Percentiles rank a stretch among this genome's conserved stretches.
Conservation (phyloP, 2,797 vertebrate genomes). For the Hephaestus fuliginosus region DNA sequence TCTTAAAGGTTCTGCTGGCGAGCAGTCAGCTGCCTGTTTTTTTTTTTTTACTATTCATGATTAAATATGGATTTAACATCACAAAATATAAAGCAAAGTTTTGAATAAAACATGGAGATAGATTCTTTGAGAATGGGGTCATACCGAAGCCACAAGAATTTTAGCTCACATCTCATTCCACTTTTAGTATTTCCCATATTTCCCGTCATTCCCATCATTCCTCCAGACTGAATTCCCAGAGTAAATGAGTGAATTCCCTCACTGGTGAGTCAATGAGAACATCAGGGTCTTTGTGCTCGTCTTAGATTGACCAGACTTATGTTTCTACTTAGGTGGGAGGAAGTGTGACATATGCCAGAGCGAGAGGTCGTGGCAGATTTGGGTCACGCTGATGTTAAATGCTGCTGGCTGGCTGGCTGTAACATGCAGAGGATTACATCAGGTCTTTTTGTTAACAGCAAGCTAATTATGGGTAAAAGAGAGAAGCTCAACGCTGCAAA, state of each 20-base stretch:
- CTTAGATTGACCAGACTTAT: conserved; percentile 50
- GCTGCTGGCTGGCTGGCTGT: conserved; percentile 49
- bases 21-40: background rate
- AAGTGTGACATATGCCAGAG: conserved; percentile 72
- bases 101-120: conserved; percentile 42
- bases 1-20: background rate
- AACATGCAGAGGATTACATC: conserved; percentile 62
- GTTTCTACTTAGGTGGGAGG: conserved; percentile 56
- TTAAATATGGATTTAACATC: conserved; percentile 20
- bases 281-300: conserved; percentile 20
- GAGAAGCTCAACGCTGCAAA: conserved; percentile 13
- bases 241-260: conserved; percentile 43
- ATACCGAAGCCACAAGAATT: conserved; percentile 9
- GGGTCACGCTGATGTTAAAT: conserved; percentile 64
- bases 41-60: background rate
- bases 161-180: conserved; percentile 4
- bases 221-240: conserved; percentile 33
- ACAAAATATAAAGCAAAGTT: conserved; percentile 4
- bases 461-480: conserved; percentile 59
- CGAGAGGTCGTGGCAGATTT: conserved; percentile 71
- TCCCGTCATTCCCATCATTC: conserved; percentile 53
- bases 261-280: conserved; percentile 45
- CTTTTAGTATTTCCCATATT: conserved; percentile 40
- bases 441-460: conserved; percentile 49
- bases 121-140: conserved; percentile 38